Conservation (phyloP, 2,113 vertebrate genomes). For the Varanus komodoensis region DNA sequence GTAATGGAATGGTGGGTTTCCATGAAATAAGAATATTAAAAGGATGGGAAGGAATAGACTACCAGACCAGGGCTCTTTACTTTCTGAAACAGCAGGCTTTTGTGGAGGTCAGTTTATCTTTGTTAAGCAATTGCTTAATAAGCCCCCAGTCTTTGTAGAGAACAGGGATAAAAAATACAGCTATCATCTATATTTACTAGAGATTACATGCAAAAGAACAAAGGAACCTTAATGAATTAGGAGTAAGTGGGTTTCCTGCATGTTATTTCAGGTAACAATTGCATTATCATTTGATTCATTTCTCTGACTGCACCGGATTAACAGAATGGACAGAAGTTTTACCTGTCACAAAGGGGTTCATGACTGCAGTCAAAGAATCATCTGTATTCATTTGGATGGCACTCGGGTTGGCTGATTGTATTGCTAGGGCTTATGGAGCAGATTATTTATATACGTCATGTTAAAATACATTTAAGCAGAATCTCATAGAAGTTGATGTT, state of each 20-base stretch:
- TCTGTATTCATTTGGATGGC: conserved; percentile 23
- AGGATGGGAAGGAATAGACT: not conserved
- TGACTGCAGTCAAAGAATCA: conserved; percentile 4
- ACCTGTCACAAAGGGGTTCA: not conserved
- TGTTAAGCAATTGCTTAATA: not conserved
- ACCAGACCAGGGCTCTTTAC: not conserved
- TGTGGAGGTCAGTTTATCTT: conserved; percentile 17
- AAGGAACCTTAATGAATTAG: conserved; percentile 15
- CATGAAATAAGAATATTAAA: not conserved
- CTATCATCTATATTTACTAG: conserved; percentile 2
- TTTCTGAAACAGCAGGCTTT: conserved; percentile 30
- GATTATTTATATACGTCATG: not conserved
- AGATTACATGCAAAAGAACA: not conserved
- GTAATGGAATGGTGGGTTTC: not conserved
- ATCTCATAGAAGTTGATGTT: not conserved
- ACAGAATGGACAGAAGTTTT: not conserved
- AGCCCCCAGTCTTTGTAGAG: not conserved
- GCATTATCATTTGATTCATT: conserved; percentile 12
- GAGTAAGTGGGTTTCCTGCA: not conserved
- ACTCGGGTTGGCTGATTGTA: conserved; percentile 4
- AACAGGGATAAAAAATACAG: conserved; percentile 26
- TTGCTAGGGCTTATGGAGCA: not conserved
- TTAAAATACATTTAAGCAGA: not conserved
- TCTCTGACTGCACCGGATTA: not conserved
- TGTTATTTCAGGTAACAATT: conserved; percentile 32